phyloP scores from a whole-genome alignment of 1,140 invertebrate genomes.

The Saccostrea cuccullata region DNA sequence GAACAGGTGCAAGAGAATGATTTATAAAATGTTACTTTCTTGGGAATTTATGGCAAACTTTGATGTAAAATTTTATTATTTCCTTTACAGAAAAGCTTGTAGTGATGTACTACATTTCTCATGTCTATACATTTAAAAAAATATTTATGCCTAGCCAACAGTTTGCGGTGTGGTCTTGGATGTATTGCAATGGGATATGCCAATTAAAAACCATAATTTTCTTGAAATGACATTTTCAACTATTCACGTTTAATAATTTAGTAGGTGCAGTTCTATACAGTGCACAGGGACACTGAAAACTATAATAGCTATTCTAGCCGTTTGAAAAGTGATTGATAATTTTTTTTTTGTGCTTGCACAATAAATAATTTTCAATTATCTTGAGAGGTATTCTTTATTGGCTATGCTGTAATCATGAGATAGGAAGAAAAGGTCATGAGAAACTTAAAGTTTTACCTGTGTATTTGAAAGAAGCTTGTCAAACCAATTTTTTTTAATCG shows the following conservation, averaged over 20 bases:
- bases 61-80: background rate
- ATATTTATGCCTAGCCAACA: constrained; percentile 10
- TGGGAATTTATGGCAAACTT: too few species aligned
- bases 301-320: background rate
- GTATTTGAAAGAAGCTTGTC: background rate
- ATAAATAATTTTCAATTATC: background rate
- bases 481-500: background rate
- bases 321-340: constrained; percentile 31
- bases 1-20: constrained; percentile 5
- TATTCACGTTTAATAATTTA: constrained; percentile 18
- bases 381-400: background rate
- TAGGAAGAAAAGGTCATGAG: constrained; percentile 1
- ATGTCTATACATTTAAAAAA: background rate
- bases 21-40: background rate
- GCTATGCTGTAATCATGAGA: background rate
- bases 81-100: background rate
- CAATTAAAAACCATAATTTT: constrained; percentile 35
- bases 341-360: constrained; percentile 26
- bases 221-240: background rate
- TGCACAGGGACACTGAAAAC: background rate
- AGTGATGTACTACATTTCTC: background rate
- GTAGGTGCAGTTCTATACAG: background rate
- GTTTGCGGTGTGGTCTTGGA: background rate
- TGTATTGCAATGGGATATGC: constrained; percentile 16
- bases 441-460: background rate